These are phyloP conservation scores for Nymphalis io DNA, from an alignment of 1,140 invertebrate genomes.

Conservation along the genomic window DNA sequence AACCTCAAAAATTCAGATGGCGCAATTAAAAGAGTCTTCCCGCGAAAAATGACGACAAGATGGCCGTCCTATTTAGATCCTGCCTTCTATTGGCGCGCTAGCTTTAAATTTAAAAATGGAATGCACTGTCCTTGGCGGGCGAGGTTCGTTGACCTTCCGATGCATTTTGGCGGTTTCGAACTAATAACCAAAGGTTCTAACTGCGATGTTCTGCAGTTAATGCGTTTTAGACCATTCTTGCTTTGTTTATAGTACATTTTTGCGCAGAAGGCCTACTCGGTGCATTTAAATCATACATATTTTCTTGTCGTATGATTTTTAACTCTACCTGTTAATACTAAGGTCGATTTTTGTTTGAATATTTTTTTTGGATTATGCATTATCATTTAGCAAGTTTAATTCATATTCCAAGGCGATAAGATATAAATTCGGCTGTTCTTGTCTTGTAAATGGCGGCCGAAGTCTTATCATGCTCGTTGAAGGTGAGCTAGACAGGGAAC, in stretches of 20 bases:
- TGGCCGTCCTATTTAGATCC: constrained; percentile 69
- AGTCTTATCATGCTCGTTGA: constrained; percentile 59
- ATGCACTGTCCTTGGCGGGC: constrained; percentile 77
- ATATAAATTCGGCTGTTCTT: constrained; percentile 30
- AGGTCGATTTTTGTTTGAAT: constrained; percentile 44
- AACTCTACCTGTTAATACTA: constrained; percentile 47
- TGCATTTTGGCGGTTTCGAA: constrained; percentile 76
- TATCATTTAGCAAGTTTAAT: constrained; percentile 34
- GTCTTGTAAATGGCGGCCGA: constrained; percentile 41
- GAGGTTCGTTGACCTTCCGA: constrained; percentile 77
- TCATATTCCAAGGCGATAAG: constrained; percentile 39
- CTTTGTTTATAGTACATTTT: constrained; percentile 45
- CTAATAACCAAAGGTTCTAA: constrained; percentile 53
- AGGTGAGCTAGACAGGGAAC: constrained; percentile 65
- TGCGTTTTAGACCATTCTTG: constrained; percentile 47
- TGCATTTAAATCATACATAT: constrained; percentile 47
- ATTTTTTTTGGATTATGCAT: constrained; percentile 40
- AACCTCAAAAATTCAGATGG: constrained; percentile 57
- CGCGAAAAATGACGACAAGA: constrained; percentile 62
- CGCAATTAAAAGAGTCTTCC: constrained; percentile 54
- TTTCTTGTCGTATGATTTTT: constrained; percentile 49
- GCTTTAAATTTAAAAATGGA: constrained; percentile 78
- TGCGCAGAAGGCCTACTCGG: constrained; percentile 27
- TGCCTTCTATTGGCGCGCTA: constrained; percentile 70
- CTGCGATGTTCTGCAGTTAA: constrained; percentile 31